Evolutionary conservation across 2,888 invertebrate species (phyloP).

Genomic region (Eupithecia dodoneata): DNA sequence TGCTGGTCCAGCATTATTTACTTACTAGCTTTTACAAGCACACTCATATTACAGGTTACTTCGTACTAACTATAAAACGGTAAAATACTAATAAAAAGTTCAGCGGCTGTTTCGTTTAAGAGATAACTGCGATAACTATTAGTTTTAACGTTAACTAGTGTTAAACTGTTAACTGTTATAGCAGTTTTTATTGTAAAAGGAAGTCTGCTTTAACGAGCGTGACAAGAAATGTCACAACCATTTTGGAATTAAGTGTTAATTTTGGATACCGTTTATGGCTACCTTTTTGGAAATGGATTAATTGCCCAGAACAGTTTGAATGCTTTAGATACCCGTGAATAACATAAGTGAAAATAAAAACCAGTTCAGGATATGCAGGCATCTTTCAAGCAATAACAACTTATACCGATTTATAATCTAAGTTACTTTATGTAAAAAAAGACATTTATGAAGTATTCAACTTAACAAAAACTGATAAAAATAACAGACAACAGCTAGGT

Average conservation of each 20-base stretch:
- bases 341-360: neutral
- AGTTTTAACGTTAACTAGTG: slow-evolving; percentile 62
- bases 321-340: neutral
- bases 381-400: neutral
- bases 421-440: too few species aligned
- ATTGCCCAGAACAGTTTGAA: neutral
- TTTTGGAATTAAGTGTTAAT: slow-evolving; percentile 41
- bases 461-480: too few species aligned
- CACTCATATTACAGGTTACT: neutral
- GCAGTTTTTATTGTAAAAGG: slow-evolving; percentile 64
- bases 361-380: neutral
- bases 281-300: slow-evolving; percentile 7
- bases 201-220: slow-evolving; percentile 61
- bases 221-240: slow-evolving; percentile 48
- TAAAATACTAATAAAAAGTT: slow-evolving; percentile 55
- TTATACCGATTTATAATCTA: too few species aligned
- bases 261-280: slow-evolving; percentile 35
- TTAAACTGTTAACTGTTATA: slow-evolving; percentile 61
- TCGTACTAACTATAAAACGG: slow-evolving; percentile 45
- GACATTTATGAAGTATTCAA: too few species aligned
- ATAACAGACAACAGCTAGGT: too few species aligned
- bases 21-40: too few species aligned
- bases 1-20: too few species aligned
- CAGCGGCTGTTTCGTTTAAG: slow-evolving; percentile 54
- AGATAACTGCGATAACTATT: slow-evolving; percentile 65